Base-by-base conservation (phyloP, 2,113 vertebrate genomes). In the Phylloscopus trochilus region DNA sequence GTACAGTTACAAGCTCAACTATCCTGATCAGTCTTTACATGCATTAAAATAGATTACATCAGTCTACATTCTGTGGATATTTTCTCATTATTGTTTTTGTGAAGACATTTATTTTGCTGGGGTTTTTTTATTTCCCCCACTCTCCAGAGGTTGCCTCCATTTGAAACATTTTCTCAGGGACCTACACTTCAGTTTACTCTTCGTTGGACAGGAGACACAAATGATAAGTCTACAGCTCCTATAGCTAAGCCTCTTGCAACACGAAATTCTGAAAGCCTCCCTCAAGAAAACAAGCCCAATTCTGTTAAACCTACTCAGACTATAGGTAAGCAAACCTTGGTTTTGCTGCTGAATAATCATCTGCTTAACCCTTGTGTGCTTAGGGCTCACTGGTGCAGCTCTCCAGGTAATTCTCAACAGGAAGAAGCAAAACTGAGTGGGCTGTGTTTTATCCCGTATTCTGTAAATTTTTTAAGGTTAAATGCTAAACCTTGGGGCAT, bases 151-250 rank as follows among this genome's bases (percentile, higher is more conserved):
- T 97, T 99, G 97, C 99, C 99, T 95, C 99, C 99, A 44, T 99
- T 99, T 98, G 99, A 99, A 98, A 99, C 99, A 47, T 99, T 99
- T 98, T 99, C 99, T 99, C 99, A 99, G 99, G 99, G 99, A 99
- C 99, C 99, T 94, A 99, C 99, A 14, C 97, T 99, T 97, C 99
- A 99, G 98, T 99, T 99, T 97, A 99, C 99, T 56, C 98, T 99
- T 96, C 99, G 99, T 27, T 99, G 99, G 99, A 99, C 99, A 46
- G 99, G 98, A 67, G 99, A 99, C 55, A 97, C 98, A 84, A 98
- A 98, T 56, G 99, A 99, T 92, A 99, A 99, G 88, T 99, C 99
- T 88, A 99, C 99, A 62, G 99, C 98, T 90, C 98, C 99, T 41
- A 98, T 99, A 85, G 99, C 99, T 74, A 99, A 99, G 74, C 99